A percentile compares a stretch with the other conserved stretches of the same genome.
phyloP scores from a whole-genome alignment of 2,797 vertebrate genomes.

The Eidolon dupreanum region DNA sequence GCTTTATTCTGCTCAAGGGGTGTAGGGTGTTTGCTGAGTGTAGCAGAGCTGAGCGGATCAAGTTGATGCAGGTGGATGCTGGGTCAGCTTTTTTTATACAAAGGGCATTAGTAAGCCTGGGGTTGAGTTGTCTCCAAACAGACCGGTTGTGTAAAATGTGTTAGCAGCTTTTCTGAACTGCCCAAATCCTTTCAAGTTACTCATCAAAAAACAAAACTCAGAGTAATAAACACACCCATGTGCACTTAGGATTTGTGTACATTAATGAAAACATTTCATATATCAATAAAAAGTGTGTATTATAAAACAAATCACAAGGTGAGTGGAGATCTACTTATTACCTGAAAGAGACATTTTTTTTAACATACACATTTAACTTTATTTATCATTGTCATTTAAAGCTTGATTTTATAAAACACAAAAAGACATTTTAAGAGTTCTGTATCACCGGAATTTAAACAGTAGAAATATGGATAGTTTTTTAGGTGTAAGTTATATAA shows the following conservation, averaged over 20 bases:
- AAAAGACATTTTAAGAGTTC: slow-evolving; percentile 31
- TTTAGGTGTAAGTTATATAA: slow-evolving; percentile 32
- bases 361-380: slow-evolving; percentile 35
- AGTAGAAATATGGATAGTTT: slow-evolving; percentile 14
- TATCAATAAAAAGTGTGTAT: not conserved
- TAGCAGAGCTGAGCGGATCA: slow-evolving; percentile 44
- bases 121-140: not conserved
- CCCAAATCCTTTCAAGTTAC: slow-evolving; percentile 42
- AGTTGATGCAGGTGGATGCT: slow-evolving; percentile 63
- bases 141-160: slow-evolving; percentile 6
- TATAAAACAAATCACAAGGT: not conserved
- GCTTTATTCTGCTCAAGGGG: not conserved
- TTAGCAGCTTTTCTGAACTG: slow-evolving; percentile 52
- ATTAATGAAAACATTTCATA: not conserved
- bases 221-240: not conserved
- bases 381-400: slow-evolving; percentile 55
- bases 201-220: slow-evolving; percentile 21
- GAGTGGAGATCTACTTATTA: not conserved
- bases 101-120: slow-evolving; percentile 37
- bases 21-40: slow-evolving; percentile 21
- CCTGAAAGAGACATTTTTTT: not conserved
- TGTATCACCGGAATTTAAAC: slow-evolving; percentile 16
- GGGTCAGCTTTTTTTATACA: slow-evolving; percentile 70
- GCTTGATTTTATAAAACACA: slow-evolving; percentile 65
- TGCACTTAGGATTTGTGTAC: not conserved